Evolutionary conservation across 2,797 vertebrate genomes (phyloP).

Genomic region (Danionella dracula): DNA sequence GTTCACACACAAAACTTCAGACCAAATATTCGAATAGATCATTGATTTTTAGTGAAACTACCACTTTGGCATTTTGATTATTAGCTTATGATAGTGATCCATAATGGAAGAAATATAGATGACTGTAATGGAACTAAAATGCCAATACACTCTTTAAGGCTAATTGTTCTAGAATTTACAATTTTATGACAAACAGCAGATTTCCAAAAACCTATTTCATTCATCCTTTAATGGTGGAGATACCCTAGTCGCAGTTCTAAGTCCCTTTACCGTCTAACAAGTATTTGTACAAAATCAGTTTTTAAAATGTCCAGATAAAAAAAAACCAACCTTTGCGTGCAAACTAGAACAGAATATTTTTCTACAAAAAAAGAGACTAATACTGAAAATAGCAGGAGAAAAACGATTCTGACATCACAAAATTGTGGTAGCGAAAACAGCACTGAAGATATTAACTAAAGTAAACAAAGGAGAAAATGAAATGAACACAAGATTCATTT

Average conservation of each 20-base stretch:
- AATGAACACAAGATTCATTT: conserved; percentile 5
- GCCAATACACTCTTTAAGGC: not conserved
- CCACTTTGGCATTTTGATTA: no score
- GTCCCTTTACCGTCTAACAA: conserved; percentile 19
- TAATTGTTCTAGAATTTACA: not conserved
- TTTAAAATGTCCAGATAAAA: not conserved
- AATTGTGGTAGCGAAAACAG: not conserved
- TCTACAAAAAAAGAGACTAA: conserved; percentile 15
- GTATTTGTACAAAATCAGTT: conserved; percentile 2
- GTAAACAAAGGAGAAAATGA: not conserved
- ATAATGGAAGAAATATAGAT: no score
- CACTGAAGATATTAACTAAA: not conserved
- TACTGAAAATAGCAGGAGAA: conserved; percentile 11
- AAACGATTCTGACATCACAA: not conserved
- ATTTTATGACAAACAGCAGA: not conserved
- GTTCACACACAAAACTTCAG: no score
- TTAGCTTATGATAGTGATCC: no score
- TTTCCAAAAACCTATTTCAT: conserved; percentile 12
- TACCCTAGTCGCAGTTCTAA: conserved; percentile 20
- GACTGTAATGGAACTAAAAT: no score
- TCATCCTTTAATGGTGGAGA: conserved; percentile 23
- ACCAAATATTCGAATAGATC: no score
- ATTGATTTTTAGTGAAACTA: no score
- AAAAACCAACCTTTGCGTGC: not conserved
- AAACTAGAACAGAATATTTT: not conserved